Base-by-base conservation (phyloP, 2,797 vertebrate genomes). In the Ctenopoma kingsleyae region DNA sequence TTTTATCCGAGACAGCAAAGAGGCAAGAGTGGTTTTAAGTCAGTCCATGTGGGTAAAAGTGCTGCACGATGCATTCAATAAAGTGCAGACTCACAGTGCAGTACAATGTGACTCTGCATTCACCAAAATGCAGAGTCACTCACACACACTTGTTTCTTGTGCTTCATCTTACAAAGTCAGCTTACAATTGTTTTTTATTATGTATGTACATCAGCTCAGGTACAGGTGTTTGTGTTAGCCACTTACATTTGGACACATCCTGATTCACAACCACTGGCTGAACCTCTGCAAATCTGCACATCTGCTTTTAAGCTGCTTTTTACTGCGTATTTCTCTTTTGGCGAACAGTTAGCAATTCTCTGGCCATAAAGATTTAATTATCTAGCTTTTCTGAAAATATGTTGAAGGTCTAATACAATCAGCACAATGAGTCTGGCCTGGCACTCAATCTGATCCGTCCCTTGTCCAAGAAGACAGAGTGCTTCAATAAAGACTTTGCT, bases 401-500 rank as follows among this genome's bases (percentile, higher is more conserved):
- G 62, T 61, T 49, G 13, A 27, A 59, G 38, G 66, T 74, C 64
- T 41, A 43, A 60, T 25, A 43, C 23, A 58, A 73, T 85, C 71
- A 65, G 65, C 59, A 49, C 57, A 25, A 19, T 1, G 25, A 73
- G 62, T 35, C 41, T 22, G 53, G 48, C 50, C 46, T 75, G 74
- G 68, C 62, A 65, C 78, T 61, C 71, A 20, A 59, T 66, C 65
- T 49, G 72, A 90, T 78, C 81, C 61, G 81, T 80, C 71, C 43
- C 73, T 50, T 77, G 74, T 87, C 85, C 74, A 80, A 71, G 63
- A 81, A 87, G 82, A 91, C 69, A 50, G 72, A 91, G 68, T 67
- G 81, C 72, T 89, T 88, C 74, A 87, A 91, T 89, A 89, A 89
- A 85, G 64, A 72, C 70, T 74, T 68, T 65, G 20, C 77, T 74